phyloP scores from a whole-genome alignment of 2,113 vertebrate species.

The Rafetus swinhoei region DNA sequence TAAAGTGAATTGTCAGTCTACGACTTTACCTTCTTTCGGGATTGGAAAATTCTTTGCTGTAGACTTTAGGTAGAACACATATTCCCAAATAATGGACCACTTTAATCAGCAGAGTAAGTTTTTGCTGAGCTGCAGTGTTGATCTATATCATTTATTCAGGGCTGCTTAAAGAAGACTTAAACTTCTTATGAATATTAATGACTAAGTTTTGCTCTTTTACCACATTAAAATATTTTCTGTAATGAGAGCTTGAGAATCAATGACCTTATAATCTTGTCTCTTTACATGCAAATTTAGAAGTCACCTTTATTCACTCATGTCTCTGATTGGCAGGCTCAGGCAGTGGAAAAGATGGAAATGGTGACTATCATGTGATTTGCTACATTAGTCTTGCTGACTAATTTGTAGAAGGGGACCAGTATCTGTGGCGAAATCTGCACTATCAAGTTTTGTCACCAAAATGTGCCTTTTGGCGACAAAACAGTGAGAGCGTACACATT shows the following conservation, averaged over 20 bases:
- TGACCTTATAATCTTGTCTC: background rate
- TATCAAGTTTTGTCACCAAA: too few relatives aligned
- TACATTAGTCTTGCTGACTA: background rate
- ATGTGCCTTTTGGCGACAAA: too few relatives aligned
- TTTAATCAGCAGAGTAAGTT: slow-evolving; percentile 67
- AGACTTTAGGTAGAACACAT: slow-evolving; percentile 53
- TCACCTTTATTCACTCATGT: background rate
- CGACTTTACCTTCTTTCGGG: background rate
- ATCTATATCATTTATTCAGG: slow-evolving; percentile 65
- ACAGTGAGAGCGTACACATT: too few relatives aligned
- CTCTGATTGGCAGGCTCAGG: background rate
- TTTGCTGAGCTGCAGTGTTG: background rate
- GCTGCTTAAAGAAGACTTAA: slow-evolving; percentile 50
- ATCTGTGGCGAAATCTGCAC: too few relatives aligned
- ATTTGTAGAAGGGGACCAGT: background rate
- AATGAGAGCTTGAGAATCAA: background rate
- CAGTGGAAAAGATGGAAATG: background rate
- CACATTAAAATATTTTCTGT: slow-evolving; percentile 1
- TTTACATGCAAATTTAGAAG: background rate
- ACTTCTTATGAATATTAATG: slow-evolving; percentile 60
- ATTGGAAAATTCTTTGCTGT: slow-evolving; percentile 25
- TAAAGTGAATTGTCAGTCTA: slow-evolving; percentile 45
- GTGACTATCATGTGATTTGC: background rate
- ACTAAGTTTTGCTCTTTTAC: background rate
- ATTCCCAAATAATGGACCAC: slow-evolving; percentile 36